A percentile compares a stretch with the other conserved stretches of the same genome.
phyloP scores from a whole-genome alignment of 2,113 vertebrate species.

The Amia ocellicauda region DNA sequence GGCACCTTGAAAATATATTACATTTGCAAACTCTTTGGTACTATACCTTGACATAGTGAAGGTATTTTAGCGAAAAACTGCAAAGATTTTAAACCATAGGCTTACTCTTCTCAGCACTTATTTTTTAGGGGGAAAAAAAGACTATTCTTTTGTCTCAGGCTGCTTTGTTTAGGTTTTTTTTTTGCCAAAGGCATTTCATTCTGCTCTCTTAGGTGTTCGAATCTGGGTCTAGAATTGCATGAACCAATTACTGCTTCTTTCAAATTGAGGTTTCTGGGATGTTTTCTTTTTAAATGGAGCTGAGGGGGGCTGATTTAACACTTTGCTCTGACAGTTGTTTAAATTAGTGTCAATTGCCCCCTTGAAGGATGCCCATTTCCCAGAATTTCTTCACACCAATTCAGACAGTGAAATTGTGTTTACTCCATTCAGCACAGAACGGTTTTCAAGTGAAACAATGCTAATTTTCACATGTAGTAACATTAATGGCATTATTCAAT shows the following conservation, averaged over 20 bases:
- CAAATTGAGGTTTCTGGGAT: constrained; percentile 33
- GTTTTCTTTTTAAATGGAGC: constrained; percentile 1
- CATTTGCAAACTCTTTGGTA: too few relatives aligned
- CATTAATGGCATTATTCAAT: too few relatives aligned
- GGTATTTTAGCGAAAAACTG: too few relatives aligned
- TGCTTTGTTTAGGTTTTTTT: constrained; percentile 33
- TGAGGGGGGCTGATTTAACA: constrained; percentile 10
- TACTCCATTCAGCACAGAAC: too few relatives aligned
- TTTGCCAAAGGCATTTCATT: constrained; percentile 38
- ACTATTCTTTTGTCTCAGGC: constrained; percentile 28
- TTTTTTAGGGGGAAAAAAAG: too few relatives aligned
- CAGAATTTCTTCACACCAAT: neutral
- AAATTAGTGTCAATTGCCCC: neutral
- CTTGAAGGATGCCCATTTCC: neutral
- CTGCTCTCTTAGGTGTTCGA: constrained; percentile 35
- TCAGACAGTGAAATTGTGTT: neutral
- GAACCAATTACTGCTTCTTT: constrained; percentile 35
- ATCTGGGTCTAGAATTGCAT: constrained; percentile 44
- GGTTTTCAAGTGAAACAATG: too few relatives aligned
- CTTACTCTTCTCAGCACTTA: too few relatives aligned
- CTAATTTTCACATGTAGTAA: too few relatives aligned
- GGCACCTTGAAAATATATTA: too few relatives aligned
- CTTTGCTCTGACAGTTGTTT: neutral
- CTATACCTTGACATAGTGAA: too few relatives aligned
- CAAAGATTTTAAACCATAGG: too few relatives aligned